phyloP scores from a whole-genome alignment of 2,888 invertebrate genomes.

The Orthosia gracilis region DNA sequence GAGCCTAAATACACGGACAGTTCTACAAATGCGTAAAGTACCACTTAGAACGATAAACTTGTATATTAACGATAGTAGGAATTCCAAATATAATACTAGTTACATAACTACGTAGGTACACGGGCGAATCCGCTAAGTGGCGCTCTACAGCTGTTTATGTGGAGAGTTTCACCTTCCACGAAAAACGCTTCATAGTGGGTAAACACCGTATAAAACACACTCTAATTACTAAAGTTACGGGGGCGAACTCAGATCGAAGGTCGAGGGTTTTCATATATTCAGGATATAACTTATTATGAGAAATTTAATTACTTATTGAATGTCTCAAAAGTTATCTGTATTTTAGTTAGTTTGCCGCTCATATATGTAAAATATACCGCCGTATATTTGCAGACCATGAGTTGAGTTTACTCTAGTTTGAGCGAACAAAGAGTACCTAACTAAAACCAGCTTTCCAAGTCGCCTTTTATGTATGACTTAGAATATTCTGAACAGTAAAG shows the following conservation, averaged over 20 bases:
- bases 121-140: slow-evolving; percentile 7
- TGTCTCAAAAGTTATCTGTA: slow-evolving; percentile 5
- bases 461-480: no score
- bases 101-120: not conserved
- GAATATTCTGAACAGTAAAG: no score
- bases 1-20: not conserved
- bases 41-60: not conserved
- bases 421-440: no score
- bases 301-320: not conserved
- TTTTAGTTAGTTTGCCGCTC: slow-evolving; percentile 8
- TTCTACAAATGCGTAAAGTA: not conserved
- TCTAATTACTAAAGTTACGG: slow-evolving; percentile 10
- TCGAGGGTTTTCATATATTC: not conserved
- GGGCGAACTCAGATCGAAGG: slow-evolving; percentile 10
- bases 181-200: no score
- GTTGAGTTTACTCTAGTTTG: no score
- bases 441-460: no score
- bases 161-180: slow-evolving; percentile 28
- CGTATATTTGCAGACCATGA: no score
- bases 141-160: slow-evolving; percentile 22
- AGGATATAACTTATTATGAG: not conserved
- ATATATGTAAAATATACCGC: no score
- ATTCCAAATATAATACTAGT: slow-evolving; percentile 8
- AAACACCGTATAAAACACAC: no score
- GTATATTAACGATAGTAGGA: no score